Base-by-base conservation (phyloP, 2,113 vertebrate species). In the Vulpes ferrilata region DNA sequence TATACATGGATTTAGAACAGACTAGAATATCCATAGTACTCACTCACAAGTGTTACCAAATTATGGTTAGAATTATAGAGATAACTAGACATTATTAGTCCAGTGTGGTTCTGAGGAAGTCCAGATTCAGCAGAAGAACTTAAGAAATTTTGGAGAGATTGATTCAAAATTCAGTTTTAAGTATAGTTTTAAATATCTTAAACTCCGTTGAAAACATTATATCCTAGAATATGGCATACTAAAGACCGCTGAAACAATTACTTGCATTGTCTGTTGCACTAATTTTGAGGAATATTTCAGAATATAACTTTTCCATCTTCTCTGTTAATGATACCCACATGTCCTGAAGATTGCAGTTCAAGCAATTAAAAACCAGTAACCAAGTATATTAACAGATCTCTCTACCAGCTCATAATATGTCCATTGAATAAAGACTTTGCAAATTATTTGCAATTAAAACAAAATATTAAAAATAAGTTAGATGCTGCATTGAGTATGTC, bases 401-500 rank as follows among this genome's bases (percentile, higher is more conserved):
- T 11, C 19, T 13, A n/a, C 25, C 17, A 51, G 27, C 71, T 87
- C 73, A 11, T 73, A 93, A 80, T 35, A 23, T 67, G 13, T 53
- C 16, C 55, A 79, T 1, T 43, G 11, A 91, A 91, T 71, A 69
- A 22, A 96, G 48, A 74, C 25, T 48, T 84, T 30, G 64, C 59
- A 96, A 90, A 82, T 55, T 78, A 74, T 35, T 86, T 94, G 8
- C 12, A 96, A 90, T 67, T 89, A 82, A 74, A 92, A n/a, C 5
- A 62, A 95, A 59, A 83, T 69, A 93, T 48, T 84, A 32, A 97
- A 95, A 91, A 74, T 90, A 91, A 84, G 76, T 67, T 74, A 53
- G 12, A 83, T 76, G 27, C 2, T 94, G 62, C 79, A 5, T 83
- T 90, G 23, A 85, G 53, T 76, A 74, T 62, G 10, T 90, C 20